These are phyloP conservation scores for Anticlea derivata DNA, from an alignment of 2,888 invertebrate genomes.

Conservation along the genomic window DNA sequence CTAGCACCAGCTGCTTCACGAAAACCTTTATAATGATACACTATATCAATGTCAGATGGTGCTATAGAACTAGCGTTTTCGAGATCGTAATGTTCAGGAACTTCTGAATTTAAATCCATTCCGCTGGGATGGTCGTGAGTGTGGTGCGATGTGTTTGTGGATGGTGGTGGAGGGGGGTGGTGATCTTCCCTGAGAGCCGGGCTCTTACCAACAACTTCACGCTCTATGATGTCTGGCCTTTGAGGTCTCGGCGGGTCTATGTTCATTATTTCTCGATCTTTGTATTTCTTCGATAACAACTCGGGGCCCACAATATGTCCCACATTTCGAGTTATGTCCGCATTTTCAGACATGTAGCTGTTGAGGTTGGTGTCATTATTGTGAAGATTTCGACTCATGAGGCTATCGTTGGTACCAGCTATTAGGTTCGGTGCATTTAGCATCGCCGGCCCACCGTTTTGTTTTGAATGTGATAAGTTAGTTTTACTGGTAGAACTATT, in stretches of 20 bases:
- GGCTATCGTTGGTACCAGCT: constrained; percentile 87
- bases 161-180: constrained; percentile 91
- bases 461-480: constrained; percentile 90
- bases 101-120: constrained; percentile 90
- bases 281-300: constrained; percentile 93
- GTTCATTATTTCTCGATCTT: constrained; percentile 91
- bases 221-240: constrained; percentile 96
- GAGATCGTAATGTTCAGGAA: constrained; percentile 96
- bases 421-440: constrained; percentile 88
- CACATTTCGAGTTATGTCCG: constrained; percentile 89
- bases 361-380: constrained; percentile 88
- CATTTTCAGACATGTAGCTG: constrained; percentile 88
- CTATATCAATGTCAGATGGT: constrained; percentile 98
- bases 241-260: constrained; percentile 90
- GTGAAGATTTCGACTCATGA: constrained; percentile 87
- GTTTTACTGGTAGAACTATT: constrained; percentile 86
- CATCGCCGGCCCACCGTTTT: constrained; percentile 88
- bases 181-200: constrained; percentile 91
- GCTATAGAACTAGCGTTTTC: constrained; percentile 99
- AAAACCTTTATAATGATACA: constrained; percentile 97
- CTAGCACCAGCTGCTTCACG: constrained; percentile 92
- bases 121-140: constrained; percentile 88
- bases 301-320: constrained; percentile 93
- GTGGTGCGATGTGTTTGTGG: constrained; percentile 88
- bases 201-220: constrained; percentile 93